These are phyloP conservation scores for Proteles cristata DNA, from an alignment of 2,113 vertebrate genomes.

Conservation along the genomic window DNA sequence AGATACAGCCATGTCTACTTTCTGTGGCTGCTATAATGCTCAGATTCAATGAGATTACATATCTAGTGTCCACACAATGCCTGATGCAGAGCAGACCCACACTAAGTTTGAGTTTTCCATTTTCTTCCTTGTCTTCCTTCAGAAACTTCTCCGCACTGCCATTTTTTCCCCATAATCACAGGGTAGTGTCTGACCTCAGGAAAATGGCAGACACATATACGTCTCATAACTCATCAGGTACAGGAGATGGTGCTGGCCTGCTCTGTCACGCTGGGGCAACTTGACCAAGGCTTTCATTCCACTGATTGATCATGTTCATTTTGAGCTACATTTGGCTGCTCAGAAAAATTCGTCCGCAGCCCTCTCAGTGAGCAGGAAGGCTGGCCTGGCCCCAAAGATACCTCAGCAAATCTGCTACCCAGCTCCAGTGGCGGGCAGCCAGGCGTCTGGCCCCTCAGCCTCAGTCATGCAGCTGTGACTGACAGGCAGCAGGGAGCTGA, in stretches of 20 bases:
- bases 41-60: not conserved
- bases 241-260: not conserved
- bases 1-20: not conserved
- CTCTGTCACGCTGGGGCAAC: not conserved
- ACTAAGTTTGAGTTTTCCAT: not conserved
- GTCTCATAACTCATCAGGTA: not conserved
- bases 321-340: slow-evolving; percentile 43
- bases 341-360: slow-evolving; percentile 51
- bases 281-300: slow-evolving; percentile 57
- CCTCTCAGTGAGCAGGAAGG: slow-evolving; percentile 49
- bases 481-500: slow-evolving; percentile 66
- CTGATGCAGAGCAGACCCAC: not conserved
- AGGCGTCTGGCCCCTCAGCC: slow-evolving; percentile 58
- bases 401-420: slow-evolving; percentile 76
- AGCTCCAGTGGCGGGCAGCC: slow-evolving; percentile 64
- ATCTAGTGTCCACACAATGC: too few relatives aligned
- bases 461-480: slow-evolving; percentile 56
- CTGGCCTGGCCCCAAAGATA: slow-evolving; percentile 72
- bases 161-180: not conserved
- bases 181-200: not conserved
- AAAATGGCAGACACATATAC: not conserved
- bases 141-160: not conserved
- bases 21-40: not conserved
- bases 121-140: slow-evolving; percentile 26
- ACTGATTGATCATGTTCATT: slow-evolving; percentile 52